Conservation (phyloP, 2,797 vertebrate species). For the Danio choprae region DNA sequence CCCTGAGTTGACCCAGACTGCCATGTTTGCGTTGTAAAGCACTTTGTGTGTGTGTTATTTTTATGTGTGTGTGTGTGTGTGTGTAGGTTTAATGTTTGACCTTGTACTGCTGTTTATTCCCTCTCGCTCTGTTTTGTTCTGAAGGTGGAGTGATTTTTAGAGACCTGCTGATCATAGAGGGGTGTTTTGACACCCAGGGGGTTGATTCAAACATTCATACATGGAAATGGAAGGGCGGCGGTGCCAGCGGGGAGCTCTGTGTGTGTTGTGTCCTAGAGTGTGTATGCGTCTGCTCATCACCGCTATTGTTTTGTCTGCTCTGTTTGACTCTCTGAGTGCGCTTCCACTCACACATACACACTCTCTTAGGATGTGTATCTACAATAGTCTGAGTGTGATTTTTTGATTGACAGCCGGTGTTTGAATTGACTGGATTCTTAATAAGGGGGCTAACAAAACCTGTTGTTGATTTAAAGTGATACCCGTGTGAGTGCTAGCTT, state of each 20-base stretch:
- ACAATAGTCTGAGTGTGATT: constrained; percentile 20
- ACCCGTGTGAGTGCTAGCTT: constrained; percentile 6
- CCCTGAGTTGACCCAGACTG: constrained; percentile 51
- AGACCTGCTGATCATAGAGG: constrained; percentile 51
- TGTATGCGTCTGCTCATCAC: constrained; percentile 44
- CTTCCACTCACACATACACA: not conserved
- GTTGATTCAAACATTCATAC: constrained; percentile 54
- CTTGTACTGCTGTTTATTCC: constrained; percentile 32
- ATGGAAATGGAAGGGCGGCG: constrained; percentile 34
- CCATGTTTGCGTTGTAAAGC: constrained; percentile 49
- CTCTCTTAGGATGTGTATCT: not conserved
- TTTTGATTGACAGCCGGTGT: constrained; percentile 39
- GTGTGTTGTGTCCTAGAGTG: constrained; percentile 39
- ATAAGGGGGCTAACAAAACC: constrained; percentile 25
- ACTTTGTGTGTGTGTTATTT: constrained; percentile 33
- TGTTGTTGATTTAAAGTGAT: constrained; percentile 37
- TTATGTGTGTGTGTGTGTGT: constrained; percentile 36
- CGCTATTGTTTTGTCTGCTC: constrained; percentile 44
- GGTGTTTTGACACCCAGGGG: constrained; percentile 41
- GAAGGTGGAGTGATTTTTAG: constrained; percentile 49
- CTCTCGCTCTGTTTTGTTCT: constrained; percentile 38
- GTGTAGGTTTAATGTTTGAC: constrained; percentile 48
- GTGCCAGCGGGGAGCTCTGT: constrained; percentile 40
- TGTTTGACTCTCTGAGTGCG: constrained; percentile 18
- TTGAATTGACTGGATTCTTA: constrained; percentile 27